Evolutionary conservation across 2,888 invertebrate species (phyloP).

Genomic region (Eumerus sabulonum): DNA sequence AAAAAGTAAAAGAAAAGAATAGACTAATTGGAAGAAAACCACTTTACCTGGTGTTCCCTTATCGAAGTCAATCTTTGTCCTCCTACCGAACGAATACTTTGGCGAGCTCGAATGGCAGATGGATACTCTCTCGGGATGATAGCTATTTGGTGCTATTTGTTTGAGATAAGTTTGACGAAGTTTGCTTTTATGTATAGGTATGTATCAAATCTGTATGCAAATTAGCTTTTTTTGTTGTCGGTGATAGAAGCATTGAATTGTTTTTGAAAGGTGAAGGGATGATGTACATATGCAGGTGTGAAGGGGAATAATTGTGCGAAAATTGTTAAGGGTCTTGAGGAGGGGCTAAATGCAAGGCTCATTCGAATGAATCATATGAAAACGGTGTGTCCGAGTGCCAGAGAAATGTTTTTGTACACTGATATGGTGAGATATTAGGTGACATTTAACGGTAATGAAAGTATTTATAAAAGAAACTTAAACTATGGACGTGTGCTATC

Average conservation of each 20-base stretch:
- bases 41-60: slow-evolving; percentile 76
- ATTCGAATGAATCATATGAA: too few species aligned
- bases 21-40: background rate
- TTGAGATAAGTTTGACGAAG: slow-evolving; percentile 60
- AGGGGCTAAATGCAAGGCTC: too few species aligned
- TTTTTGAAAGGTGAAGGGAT: slow-evolving; percentile 1
- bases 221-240: slow-evolving; percentile 9
- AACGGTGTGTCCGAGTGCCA: too few species aligned
- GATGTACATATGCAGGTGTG: background rate
- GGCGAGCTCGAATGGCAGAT: slow-evolving; percentile 78
- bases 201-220: slow-evolving; percentile 27
- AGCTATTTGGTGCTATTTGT: slow-evolving; percentile 78
- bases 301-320: background rate
- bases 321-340: background rate
- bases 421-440: slow-evolving; percentile 11
- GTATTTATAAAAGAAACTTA: background rate
- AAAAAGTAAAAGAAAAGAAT: too few species aligned
- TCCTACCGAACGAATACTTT: slow-evolving; percentile 80
- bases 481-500: too few species aligned
- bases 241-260: slow-evolving; percentile 20
- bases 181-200: slow-evolving; percentile 23
- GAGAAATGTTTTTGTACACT: slow-evolving; percentile 13
- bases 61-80: slow-evolving; percentile 79
- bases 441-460: background rate
- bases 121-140: slow-evolving; percentile 83